These are phyloP conservation scores for Nothoprocta perdicaria DNA, from an alignment of 2,113 vertebrate genomes.

Conservation along the genomic window DNA sequence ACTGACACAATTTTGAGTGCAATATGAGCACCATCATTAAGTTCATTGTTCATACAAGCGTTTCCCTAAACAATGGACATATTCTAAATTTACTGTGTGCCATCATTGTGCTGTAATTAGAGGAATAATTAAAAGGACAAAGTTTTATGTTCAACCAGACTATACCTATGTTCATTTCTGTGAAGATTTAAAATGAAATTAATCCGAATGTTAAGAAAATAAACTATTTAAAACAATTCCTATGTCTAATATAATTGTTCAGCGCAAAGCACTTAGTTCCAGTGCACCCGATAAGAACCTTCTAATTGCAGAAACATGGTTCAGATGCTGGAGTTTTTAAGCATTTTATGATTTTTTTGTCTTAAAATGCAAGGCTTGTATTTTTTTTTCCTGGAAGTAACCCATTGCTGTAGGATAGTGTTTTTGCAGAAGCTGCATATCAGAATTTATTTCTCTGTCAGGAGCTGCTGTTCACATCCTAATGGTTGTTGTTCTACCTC, in stretches of 20 bases:
- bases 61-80: neutral
- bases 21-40: neutral
- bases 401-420: neutral
- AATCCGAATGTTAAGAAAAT: slow-evolving; percentile 34
- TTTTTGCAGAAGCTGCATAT: neutral
- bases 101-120: slow-evolving; percentile 31
- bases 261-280: neutral
- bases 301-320: neutral
- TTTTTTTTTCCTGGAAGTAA: neutral
- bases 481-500: neutral
- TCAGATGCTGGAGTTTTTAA: neutral
- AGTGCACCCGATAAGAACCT: neutral
- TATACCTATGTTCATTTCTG: slow-evolving; percentile 39
- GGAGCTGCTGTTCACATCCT: neutral
- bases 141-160: slow-evolving; percentile 35
- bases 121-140: slow-evolving; percentile 37
- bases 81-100: slow-evolving; percentile 6
- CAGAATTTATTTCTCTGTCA: neutral
- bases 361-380: neutral
- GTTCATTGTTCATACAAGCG: neutral
- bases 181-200: slow-evolving; percentile 21
- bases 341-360: neutral
- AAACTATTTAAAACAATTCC: neutral
- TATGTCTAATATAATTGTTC: neutral
- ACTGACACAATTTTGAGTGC: neutral